Conservation (phyloP, 1,140 invertebrate species). For the Pseudomyrmex sp. region DNA sequence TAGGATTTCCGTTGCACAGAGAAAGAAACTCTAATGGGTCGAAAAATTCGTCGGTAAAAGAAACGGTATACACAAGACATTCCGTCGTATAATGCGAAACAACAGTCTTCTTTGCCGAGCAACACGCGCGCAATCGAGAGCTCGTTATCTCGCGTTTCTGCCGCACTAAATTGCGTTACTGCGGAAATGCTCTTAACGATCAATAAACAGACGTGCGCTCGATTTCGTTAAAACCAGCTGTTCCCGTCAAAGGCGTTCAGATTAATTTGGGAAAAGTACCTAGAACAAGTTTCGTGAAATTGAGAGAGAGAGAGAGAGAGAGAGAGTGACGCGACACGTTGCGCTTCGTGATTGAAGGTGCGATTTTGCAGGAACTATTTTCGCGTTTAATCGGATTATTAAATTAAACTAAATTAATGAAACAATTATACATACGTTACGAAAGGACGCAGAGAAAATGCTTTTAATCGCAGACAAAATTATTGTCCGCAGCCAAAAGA, state of each 20-base stretch:
- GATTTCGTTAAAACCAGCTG: constrained; percentile 35
- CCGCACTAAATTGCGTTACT: constrained; percentile 24
- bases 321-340: background rate
- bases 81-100: constrained; percentile 2
- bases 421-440: background rate
- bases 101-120: constrained; percentile 3
- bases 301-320: too few species aligned
- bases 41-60: background rate
- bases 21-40: background rate
- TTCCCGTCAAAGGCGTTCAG: constrained; percentile 4
- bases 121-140: constrained; percentile 2
- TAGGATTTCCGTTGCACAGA: background rate
- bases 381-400: too few species aligned
- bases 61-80: background rate
- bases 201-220: constrained; percentile 17
- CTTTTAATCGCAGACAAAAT: constrained; percentile 15
- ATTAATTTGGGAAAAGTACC: constrained; percentile 30
- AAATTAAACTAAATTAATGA: constrained; percentile 14
- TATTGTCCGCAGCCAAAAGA: background rate
- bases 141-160: constrained; percentile 39
- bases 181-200: constrained; percentile 28
- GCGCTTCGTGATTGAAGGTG: background rate
- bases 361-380: background rate
- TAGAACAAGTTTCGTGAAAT: background rate
- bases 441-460: background rate